Base-by-base conservation (phyloP, 2,888 invertebrate genomes). In the Fragum whitleyi region DNA sequence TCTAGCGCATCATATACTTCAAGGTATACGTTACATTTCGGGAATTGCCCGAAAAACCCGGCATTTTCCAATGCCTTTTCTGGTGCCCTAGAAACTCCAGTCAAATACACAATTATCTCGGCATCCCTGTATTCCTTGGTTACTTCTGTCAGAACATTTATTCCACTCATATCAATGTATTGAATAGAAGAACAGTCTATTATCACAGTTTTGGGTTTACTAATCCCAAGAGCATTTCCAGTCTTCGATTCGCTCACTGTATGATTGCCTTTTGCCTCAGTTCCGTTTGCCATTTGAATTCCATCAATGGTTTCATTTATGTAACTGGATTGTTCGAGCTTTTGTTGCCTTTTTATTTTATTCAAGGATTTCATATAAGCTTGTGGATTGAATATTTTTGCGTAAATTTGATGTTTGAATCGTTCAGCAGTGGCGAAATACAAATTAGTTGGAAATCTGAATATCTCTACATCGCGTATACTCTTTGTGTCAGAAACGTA, bases 111-210 rank as follows among this genome's bases (percentile, higher is more conserved):
- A 2, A 39, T 28, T 6, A 81, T 72, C 11, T 67, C 65, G 2
- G 79, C 42, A 29, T 55, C 42, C 62, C 65, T 79, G 65, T 84
- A 89, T 68, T 89, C 85, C 0, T 68, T 79, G 3, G 84, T 62
- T 1, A 90, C 70, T 67, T 81, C 79, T 72, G 85, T 85, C 42
- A 92, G 76, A n/a, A 88, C 79, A 36, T 86, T 87, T 7, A 90
- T 32, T 0, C 92, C 91, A 11, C 84, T 86, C 28, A 91, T 75
- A 73, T 92, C 92, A 16, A 91, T 85, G 80, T 91, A 91, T 19
- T 85, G 77, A 36, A 91, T 86, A 21, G 77, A 29, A 1, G 87
- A 85, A 71, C 87, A 90, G 77, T 92, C 92, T n/a, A 92, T 51
- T 42, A 91, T 81, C 32, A 91, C 59, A 3, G 57, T 11, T 32